Evolutionary conservation across 2,797 vertebrate species (phyloP), one percentile per base, ranked within the genome.

Genomic region (Rhinatrema bivittatum): DNA sequence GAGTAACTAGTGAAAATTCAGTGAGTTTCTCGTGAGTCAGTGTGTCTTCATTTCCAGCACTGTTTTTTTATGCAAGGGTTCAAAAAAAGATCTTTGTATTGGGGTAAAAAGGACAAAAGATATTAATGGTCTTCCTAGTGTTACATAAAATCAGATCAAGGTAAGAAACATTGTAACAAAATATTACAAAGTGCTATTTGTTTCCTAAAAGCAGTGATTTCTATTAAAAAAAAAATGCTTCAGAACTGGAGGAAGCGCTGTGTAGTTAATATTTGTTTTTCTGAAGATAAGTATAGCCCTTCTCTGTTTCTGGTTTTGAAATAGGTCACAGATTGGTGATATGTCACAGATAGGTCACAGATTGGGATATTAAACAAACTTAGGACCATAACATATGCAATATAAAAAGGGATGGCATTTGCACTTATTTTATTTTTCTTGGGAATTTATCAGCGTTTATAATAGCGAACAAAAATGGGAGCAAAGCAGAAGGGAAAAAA

Each of bases 41-140:
- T 87, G 77, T 84, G 87, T 91, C 87, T 87, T 80, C 87, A 72
- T 82, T 87, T 79, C 87, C 84, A 85, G 86, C 89, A 90, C 87
- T 87, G 85, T 88, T 89, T 89, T 86, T 89, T 89, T 91, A 89
- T 90, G 86, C 88, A 86, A 84, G 84, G 89, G 88, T 87, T 86
- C n/a, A n/a, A n/a, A n/a, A n/a, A n/a, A 87, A 78, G 86, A 88
- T 85, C 82, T 88, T 88, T 84, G 82, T 83, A 87, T 87, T 84
- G 90, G 70, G 79, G 81, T 81, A 74, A 50, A 78, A 56, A 47
- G 59, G 74, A 65, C 58, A 83, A 81, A 82, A 76, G 76, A 72
- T 92, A 91, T 86, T 95, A 91, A 97, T n/a, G 91, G 93, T 97
- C 94, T 97, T 97, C 94, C 94, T 94, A 86, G 90, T 94, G 87